These are phyloP conservation scores for Apocheima hispidaria DNA, from an alignment of 2,888 invertebrate species.

Conservation along the genomic window DNA sequence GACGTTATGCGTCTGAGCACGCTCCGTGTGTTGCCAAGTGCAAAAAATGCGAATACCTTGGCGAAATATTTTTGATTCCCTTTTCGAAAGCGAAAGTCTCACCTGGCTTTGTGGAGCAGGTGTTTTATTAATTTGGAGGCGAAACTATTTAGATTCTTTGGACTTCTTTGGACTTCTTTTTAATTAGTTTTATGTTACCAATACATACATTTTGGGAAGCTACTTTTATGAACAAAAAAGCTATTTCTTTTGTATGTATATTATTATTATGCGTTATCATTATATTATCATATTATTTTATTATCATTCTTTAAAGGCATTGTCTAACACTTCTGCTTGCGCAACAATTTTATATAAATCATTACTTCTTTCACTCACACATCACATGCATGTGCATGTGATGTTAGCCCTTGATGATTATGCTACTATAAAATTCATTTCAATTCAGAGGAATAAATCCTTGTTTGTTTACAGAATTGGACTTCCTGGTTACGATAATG, in stretches of 20 bases:
- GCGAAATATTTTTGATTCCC: constrained; percentile 17
- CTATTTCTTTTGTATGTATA: too few relatives aligned
- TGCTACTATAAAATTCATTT: constrained; percentile 23
- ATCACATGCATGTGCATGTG: too few relatives aligned
- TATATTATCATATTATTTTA: too few relatives aligned
- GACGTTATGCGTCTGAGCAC: constrained; percentile 42
- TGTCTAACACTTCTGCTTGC: too few relatives aligned
- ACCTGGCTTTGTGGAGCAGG: constrained; percentile 15
- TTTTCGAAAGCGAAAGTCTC: constrained; percentile 6
- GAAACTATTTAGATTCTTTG: neutral
- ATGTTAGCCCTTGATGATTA: too few relatives aligned
- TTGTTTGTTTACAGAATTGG: constrained; percentile 40
- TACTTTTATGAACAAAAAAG: too few relatives aligned
- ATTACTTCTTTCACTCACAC: neutral
- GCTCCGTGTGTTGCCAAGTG: constrained; percentile 42
- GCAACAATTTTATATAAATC: neutral
- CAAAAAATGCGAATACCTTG: constrained; percentile 38
- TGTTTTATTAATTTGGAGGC: neutral
- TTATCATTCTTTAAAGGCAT: neutral
- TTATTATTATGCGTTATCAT: too few relatives aligned
- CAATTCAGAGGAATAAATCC: constrained; percentile 42
- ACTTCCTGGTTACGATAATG: constrained; percentile 36
- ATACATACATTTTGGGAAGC: too few relatives aligned
- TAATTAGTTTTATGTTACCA: too few relatives aligned
- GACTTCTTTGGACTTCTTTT: neutral